Evolutionary conservation across 2,113 vertebrate species (phyloP).

Genomic region (Ochotona princeps): DNA sequence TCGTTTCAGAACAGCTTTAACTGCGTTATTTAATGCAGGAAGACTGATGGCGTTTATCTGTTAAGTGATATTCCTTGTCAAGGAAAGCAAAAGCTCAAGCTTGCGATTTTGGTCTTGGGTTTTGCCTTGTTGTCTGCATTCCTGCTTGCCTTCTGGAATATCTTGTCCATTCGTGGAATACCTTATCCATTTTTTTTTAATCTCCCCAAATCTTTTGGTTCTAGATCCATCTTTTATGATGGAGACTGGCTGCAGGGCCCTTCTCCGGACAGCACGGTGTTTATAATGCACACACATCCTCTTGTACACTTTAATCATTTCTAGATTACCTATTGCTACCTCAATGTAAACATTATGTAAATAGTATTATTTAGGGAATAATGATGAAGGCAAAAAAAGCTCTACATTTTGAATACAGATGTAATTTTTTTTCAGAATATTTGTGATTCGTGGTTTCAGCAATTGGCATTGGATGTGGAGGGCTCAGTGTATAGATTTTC

Average conservation of each 20-base stretch:
- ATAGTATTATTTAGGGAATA: too few species aligned
- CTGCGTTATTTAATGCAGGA: background rate
- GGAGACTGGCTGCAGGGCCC: too few species aligned
- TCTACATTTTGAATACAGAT: too few species aligned
- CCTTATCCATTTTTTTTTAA: background rate
- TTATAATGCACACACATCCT: too few species aligned
- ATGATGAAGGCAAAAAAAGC: too few species aligned
- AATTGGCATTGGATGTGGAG: too few species aligned
- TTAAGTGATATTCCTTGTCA: background rate
- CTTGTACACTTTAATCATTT: too few species aligned
- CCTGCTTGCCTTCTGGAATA: background rate
- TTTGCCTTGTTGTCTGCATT: background rate
- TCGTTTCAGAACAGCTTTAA: background rate
- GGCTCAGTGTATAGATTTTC: background rate
- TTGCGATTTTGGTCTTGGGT: background rate
- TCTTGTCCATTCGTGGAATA: background rate
- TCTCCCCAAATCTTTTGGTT: background rate
- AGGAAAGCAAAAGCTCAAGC: background rate
- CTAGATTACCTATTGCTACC: too few species aligned
- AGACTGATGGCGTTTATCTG: background rate
- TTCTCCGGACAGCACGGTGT: too few species aligned
- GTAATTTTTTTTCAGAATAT: too few species aligned
- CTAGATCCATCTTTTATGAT: conserved; percentile 7
- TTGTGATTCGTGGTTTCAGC: too few species aligned
- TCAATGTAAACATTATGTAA: too few species aligned